Percentiles rank a stretch among this genome's conserved stretches.
These are phyloP conservation scores for Sciurus carolinensis DNA, from an alignment of 2,797 vertebrate genomes.

Conservation along the genomic window DNA sequence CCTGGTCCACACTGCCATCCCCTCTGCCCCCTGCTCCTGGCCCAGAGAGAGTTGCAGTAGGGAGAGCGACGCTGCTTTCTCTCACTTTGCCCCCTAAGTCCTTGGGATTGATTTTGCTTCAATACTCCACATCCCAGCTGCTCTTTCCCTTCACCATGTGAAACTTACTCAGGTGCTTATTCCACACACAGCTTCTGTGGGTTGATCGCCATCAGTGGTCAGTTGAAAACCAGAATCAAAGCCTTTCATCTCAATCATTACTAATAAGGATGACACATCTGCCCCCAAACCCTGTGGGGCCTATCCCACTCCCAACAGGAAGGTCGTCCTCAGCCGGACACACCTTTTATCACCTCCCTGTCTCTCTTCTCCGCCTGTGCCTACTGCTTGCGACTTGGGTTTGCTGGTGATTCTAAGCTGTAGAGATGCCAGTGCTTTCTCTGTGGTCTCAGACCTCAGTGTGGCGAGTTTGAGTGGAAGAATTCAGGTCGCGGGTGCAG, in stretches of 20 bases:
- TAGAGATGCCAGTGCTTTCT: background rate
- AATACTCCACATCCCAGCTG: accelerated
- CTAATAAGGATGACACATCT: background rate
- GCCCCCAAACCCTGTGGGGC: accelerated
- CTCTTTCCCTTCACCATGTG: accelerated
- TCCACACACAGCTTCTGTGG: accelerated
- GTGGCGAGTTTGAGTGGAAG: conserved; percentile 80
- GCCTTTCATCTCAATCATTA: background rate
- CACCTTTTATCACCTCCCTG: accelerated
- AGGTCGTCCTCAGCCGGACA: no score
- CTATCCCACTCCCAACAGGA: accelerated
- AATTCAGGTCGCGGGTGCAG: conserved; percentile 87
- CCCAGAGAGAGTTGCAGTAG: accelerated
- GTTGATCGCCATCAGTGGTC: accelerated
- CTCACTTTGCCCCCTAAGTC: background rate
- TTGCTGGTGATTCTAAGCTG: background rate
- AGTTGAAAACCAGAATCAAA: accelerated
- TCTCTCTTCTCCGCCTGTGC: background rate
- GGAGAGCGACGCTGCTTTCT: background rate
- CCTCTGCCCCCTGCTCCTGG: accelerated
- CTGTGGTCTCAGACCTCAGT: conserved; percentile 47
- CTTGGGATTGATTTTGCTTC: background rate
- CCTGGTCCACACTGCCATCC: background rate
- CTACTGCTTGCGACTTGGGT: conserved; percentile 31
- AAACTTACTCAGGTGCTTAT: accelerated